phyloP scores from a whole-genome alignment of 2,888 invertebrate species.

The Aphidius colemani region DNA sequence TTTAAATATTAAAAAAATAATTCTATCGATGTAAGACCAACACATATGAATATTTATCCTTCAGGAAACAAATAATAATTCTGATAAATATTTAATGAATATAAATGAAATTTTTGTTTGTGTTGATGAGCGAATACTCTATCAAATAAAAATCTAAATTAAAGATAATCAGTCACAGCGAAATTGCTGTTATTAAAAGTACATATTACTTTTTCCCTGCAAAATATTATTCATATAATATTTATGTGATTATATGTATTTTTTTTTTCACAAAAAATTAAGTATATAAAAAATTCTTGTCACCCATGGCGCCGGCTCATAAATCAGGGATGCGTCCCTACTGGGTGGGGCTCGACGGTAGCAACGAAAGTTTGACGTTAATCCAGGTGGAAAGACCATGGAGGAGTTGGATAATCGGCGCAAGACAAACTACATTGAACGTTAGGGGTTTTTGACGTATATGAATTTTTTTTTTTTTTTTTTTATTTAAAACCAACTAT shows the following conservation, averaged over 20 bases:
- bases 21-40: too few species aligned
- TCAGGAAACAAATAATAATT: too few species aligned
- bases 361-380: conserved; percentile 40
- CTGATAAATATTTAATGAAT: too few species aligned
- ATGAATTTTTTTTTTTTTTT: conserved; percentile 21
- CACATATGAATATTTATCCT: too few species aligned
- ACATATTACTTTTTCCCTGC: too few species aligned
- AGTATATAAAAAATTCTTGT: conserved; percentile 30
- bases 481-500: conserved; percentile 7
- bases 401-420: conserved; percentile 24
- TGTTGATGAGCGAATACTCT: too few species aligned
- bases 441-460: conserved; percentile 21
- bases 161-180: too few species aligned
- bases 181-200: too few species aligned
- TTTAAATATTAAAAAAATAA: too few species aligned
- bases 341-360: conserved; percentile 17
- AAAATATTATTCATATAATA: too few species aligned
- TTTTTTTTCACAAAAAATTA: conserved; percentile 24
- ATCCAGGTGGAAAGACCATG: conserved; percentile 34
- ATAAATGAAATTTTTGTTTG: too few species aligned
- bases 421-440: conserved; percentile 5
- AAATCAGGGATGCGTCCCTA: conserved; percentile 45
- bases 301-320: conserved; percentile 37
- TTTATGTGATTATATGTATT: background rate
- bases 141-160: too few species aligned